A percentile compares a stretch with the other conserved stretches of the same genome.
Evolutionary conservation across 2,113 vertebrate genomes (phyloP).

Genomic region (Eurypyga helias): DNA sequence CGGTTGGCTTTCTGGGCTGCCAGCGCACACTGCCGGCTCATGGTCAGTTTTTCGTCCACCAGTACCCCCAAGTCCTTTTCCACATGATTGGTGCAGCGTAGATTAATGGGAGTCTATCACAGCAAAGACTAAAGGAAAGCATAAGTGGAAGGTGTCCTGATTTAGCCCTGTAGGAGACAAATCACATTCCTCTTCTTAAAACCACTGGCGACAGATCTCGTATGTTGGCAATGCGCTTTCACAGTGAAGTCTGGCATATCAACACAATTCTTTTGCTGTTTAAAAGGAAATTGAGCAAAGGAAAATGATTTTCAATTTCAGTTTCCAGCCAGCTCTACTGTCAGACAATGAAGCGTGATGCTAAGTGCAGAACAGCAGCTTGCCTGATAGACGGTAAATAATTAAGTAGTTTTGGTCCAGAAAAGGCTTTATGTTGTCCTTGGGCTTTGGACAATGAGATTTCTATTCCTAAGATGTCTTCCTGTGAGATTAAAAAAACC

Average conservation of each 20-base stretch:
- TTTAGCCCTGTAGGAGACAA: slow-evolving; percentile 25
- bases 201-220: neutral
- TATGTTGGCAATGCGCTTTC: neutral
- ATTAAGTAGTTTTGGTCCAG: neutral
- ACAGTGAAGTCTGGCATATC: neutral
- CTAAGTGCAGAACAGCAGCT: slow-evolving; percentile 18
- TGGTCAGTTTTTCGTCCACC: too few relatives aligned
- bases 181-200: neutral
- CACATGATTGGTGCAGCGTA: neutral
- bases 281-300: slow-evolving; percentile 58
- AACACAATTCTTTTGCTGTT: slow-evolving; percentile 43
- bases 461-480: neutral
- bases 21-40: too few relatives aligned
- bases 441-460: neutral
- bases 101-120: neutral
- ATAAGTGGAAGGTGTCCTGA: neutral
- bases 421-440: neutral
- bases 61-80: too few relatives aligned
- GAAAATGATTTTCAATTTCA: slow-evolving; percentile 47
- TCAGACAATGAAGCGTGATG: slow-evolving; percentile 40
- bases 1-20: too few relatives aligned
- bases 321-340: neutral
- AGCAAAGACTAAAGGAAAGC: neutral
- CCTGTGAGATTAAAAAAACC: neutral
- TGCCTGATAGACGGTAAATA: neutral